Base-by-base conservation (phyloP, 2,113 vertebrate genomes). In the Trichechus manatus region DNA sequence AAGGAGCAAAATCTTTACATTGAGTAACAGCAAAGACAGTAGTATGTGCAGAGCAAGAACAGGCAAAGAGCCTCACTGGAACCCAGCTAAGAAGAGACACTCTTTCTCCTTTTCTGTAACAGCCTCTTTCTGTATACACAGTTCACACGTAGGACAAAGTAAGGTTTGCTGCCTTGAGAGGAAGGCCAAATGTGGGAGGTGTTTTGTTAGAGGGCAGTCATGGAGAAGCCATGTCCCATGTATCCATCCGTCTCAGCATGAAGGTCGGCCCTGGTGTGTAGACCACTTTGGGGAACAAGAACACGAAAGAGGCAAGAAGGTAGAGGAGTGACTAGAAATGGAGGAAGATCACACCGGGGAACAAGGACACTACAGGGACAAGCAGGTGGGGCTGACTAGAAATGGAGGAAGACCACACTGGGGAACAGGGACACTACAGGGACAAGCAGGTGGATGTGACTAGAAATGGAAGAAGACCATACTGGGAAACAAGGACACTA, bases 251-350 rank as follows among this genome's bases (percentile, higher is more conserved):
- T 47, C 8, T 53, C 6, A 68, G 50, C 14, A 2, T 13, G 31
- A 82, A 44, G 59, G 5, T 14, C 50, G 61, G 27, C 50, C 10
- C 59, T 80, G 50, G 19, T 29, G 8, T 50, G 5, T 84, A 89
- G 50, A 75, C 59, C 33, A 50, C 31, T 14, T 3, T 36, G 23
- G 25, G 6, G 25, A 75, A n/a, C 27, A 39, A 66, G 42, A 36
- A 64, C 39, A 44, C 42, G 27, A 66, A 79, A 29, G 88, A 66
- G 91, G 47, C 50, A 44, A 4, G 19, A 33, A 25, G 27, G 39
- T 29, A 25, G 0, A 1, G 1, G 1, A 20, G 39, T 0, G 3
- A 22, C 39, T 42, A 19, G 44, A 47, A 27, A 31, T 39, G n/a
- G 42, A 42, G 42, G 31, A 87, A 77, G 64, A 31, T 11, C 9